A percentile compares a stretch with the other conserved stretches of the same genome.
Evolutionary conservation across 2,888 invertebrate genomes (phyloP).

Genomic region (Watsonalla binaria): DNA sequence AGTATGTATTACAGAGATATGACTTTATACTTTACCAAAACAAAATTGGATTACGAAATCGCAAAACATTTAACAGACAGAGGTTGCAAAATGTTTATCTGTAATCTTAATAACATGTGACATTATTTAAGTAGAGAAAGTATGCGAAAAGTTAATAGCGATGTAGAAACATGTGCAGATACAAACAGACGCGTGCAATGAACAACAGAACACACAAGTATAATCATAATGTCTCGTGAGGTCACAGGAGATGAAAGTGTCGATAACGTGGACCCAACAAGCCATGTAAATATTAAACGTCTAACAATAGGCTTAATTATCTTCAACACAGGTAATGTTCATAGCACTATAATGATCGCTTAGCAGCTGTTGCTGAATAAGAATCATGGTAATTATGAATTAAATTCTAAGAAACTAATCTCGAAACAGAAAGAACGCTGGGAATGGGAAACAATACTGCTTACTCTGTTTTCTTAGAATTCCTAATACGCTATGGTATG

Average conservation of each 20-base stretch:
- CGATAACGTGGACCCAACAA: slow-evolving; percentile 28
- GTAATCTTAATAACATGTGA: slow-evolving; percentile 8
- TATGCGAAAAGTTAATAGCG: slow-evolving; percentile 15
- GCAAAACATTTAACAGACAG: neutral
- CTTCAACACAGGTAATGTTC: neutral
- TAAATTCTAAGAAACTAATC: neutral
- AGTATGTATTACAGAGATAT: no score
- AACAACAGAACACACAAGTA: slow-evolving; percentile 19
- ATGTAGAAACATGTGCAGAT: slow-evolving; percentile 2
- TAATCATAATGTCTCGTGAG: slow-evolving; percentile 27
- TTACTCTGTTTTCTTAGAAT: slow-evolving; percentile 28
- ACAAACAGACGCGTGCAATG: slow-evolving; percentile 19
- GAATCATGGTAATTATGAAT: neutral
- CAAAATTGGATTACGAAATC: neutral
- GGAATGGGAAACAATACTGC: slow-evolving; percentile 30
- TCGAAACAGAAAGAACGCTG: slow-evolving; percentile 15
- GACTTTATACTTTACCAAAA: neutral
- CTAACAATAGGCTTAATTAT: slow-evolving; percentile 8
- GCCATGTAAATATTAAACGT: slow-evolving; percentile 22
- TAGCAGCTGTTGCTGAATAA: neutral
- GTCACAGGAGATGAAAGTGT: slow-evolving; percentile 39
- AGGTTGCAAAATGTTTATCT: slow-evolving; percentile 1
- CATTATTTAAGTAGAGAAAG: slow-evolving; percentile 25
- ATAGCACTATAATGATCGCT: neutral
- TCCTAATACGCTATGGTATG: slow-evolving; percentile 25